Evolutionary conservation across 37 sponge, comb jelly and placozoan genomes (phyloP).

Genomic region (Aplysina aerophoba): DNA sequence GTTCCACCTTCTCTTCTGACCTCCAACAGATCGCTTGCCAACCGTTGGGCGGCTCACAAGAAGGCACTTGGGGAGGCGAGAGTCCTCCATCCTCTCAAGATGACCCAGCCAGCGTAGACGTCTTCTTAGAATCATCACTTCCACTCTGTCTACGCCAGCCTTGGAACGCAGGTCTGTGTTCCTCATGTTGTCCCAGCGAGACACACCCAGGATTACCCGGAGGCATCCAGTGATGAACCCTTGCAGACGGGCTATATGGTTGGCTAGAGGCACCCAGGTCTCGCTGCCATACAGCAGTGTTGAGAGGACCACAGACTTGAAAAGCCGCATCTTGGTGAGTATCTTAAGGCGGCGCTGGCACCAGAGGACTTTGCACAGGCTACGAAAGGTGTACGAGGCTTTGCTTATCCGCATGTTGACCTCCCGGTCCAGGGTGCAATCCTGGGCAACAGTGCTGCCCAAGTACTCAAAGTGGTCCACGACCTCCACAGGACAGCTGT

Average conservation of each 20-base stretch:
- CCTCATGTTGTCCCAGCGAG: background rate
- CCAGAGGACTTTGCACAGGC: conserved; percentile 12
- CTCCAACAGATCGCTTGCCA: background rate
- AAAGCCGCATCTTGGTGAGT: background rate
- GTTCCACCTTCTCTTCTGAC: background rate
- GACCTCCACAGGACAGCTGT: background rate
- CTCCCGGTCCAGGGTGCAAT: background rate
- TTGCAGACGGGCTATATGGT: background rate
- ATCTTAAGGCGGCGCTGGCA: background rate
- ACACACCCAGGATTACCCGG: background rate
- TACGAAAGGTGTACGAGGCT: background rate
- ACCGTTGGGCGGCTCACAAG: background rate
- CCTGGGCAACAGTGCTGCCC: background rate
- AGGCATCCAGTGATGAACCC: background rate
- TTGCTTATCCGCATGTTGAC: background rate
- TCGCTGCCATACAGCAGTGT: background rate
- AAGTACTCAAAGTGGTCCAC: conserved; percentile 3
- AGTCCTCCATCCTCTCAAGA: background rate
- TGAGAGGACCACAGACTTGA: background rate
- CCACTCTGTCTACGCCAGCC: background rate
- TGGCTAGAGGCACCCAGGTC: background rate
- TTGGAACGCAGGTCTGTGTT: background rate
- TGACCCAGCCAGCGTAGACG: conserved; percentile 4
- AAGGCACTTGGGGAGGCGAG: background rate
- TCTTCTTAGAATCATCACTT: background rate